These are phyloP conservation scores for Drosophila dives DNA, from an alignment of 2,888 invertebrate species.

Conservation along the genomic window DNA sequence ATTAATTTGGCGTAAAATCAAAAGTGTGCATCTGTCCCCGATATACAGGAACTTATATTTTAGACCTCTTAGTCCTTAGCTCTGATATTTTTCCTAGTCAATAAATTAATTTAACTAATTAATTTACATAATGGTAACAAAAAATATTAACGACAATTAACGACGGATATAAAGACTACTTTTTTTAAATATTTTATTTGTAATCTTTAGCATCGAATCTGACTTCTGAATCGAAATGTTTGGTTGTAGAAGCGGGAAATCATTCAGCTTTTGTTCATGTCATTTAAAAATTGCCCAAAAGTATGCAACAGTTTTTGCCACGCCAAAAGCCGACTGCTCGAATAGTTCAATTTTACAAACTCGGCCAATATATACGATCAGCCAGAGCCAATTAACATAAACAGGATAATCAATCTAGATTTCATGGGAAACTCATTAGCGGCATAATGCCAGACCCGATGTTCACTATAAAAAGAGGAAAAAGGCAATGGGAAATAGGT, in stretches of 20 bases:
- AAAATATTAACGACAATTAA: not conserved
- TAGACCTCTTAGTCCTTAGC: not conserved
- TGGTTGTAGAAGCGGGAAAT: not conserved
- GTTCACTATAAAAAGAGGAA: not conserved
- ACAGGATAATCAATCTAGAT: conserved; percentile 37
- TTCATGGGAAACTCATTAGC: conserved; percentile 46
- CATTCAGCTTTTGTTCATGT: not conserved
- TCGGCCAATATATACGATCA: conserved; percentile 22
- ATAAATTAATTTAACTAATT: too few species aligned
- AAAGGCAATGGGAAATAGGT: conserved; percentile 7
- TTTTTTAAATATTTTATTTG: fast-evolving
- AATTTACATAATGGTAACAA: not conserved
- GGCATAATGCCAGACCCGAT: conserved; percentile 1
- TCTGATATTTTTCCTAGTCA: not conserved
- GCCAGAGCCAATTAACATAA: conserved; percentile 45
- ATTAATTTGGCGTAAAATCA: not conserved
- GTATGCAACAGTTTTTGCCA: conserved; percentile 25
- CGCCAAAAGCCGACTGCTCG: not conserved
- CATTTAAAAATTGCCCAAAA: not conserved
- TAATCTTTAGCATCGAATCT: too few species aligned
- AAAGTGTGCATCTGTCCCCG: not conserved
- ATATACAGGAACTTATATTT: not conserved
- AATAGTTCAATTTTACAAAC: conserved; percentile 15
- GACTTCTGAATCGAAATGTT: too few species aligned
- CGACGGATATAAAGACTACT: not conserved